phyloP scores from a whole-genome alignment of 2,888 invertebrate genomes.

The Tuta absoluta region DNA sequence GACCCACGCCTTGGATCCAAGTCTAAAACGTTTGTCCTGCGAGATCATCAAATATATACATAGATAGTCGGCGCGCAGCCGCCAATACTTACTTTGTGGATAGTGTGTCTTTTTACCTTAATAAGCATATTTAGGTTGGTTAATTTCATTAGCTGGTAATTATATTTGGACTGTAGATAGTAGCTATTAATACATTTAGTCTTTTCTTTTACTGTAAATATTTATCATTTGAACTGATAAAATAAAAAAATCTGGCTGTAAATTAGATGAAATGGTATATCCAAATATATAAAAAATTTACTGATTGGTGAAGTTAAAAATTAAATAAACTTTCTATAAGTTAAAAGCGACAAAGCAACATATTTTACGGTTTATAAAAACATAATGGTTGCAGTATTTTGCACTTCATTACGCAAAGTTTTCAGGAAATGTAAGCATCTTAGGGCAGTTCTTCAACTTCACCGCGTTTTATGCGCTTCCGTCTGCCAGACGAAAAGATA shows the following conservation, averaged over 20 bases:
- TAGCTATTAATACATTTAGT: too few relatives aligned
- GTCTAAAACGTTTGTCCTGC: conserved; percentile 38
- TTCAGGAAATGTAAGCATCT: not conserved
- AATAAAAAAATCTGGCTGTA: too few relatives aligned
- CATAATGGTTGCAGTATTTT: not conserved
- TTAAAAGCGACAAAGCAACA: not conserved
- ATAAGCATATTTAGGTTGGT: conserved; percentile 37
- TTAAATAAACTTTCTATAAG: too few relatives aligned
- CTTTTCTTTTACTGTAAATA: not conserved
- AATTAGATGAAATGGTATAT: too few relatives aligned
- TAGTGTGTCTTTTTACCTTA: conserved; percentile 24
- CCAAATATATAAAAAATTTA: too few relatives aligned
- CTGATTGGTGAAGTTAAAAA: too few relatives aligned
- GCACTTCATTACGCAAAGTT: not conserved
- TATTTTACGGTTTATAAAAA: not conserved
- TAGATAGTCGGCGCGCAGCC: too few relatives aligned
- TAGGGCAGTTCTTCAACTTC: too few relatives aligned
- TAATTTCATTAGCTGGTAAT: conserved; percentile 13
- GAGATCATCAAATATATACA: conserved; percentile 45
- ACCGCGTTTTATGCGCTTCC: too few relatives aligned
- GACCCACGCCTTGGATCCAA: conserved; percentile 12
- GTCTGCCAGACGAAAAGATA: too few relatives aligned
- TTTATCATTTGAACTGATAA: too few relatives aligned
- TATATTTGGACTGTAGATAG: not conserved
- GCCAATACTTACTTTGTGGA: too few relatives aligned